Base-by-base conservation (phyloP, 2,113 vertebrate genomes). In the Daphoenositta chrysoptera region DNA sequence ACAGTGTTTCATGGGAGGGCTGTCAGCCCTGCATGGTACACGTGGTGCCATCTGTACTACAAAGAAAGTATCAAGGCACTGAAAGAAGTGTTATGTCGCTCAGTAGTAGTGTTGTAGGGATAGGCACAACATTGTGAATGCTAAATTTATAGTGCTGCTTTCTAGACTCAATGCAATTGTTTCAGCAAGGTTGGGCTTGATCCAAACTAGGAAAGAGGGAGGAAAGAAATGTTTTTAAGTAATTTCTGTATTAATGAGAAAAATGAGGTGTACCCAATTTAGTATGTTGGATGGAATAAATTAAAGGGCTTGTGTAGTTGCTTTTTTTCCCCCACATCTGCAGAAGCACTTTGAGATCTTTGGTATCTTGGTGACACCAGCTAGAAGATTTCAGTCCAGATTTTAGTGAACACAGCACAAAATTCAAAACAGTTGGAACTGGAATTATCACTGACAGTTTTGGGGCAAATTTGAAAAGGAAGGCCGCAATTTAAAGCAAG, bases 231-330 rank as follows among this genome's bases (percentile, higher is more conserved):
- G 39, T 84, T 94, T 92, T 89, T 14, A 76, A 87, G 72, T 84
- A 65, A 86, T 87, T 81, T 83, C 53, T 60, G 7, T 78, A 71
- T 81, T 84, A 66, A 51, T 78, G 51, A 84, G 83, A 92, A 92
- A 92, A 94, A 92, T 64, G 40, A 78, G 30, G 33, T 44, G 81
- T 71, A 45, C n/a, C 13, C 33, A 63, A 60, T 93, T 84, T 82
- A 92, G 72, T 90, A 88, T 54, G n/a, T 57, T 89, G 37, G 11
- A 78, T 87, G 88, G 66, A 96, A 84, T 94, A 85, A 66, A 73
- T 84, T 39, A 84, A 83, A 73, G 5, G 13, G 6, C 64, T 90
- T 54, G 11, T 56, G 57, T 44, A 78, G 15, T 51, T 86, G 39
- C 8, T 48, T 37, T 53, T 37, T 17, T 4, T 1, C 10, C 2